Conservation (phyloP, 1,140 invertebrate species). For the Drosophila nigromelanica region DNA sequence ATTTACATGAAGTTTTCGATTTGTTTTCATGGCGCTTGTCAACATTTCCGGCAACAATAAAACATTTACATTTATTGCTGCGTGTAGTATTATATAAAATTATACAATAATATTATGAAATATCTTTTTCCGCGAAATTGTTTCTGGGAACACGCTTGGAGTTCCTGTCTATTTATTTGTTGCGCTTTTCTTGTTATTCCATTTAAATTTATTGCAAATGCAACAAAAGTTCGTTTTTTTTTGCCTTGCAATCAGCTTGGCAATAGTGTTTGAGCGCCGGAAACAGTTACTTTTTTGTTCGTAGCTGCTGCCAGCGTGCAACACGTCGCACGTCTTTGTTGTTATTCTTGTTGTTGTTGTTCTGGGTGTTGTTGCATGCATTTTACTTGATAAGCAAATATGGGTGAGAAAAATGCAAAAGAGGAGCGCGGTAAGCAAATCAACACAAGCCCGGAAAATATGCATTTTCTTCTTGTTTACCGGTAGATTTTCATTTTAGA, state of each 20-base stretch:
- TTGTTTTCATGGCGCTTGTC: slow-evolving; percentile 71
- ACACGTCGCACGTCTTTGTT: slow-evolving; percentile 59
- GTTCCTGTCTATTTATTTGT: slow-evolving; percentile 44
- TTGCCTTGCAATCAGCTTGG: slow-evolving; percentile 59
- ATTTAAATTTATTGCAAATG: slow-evolving; percentile 64
- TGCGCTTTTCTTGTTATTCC: slow-evolving; percentile 60
- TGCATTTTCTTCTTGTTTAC: slow-evolving; percentile 77
- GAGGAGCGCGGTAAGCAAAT: slow-evolving; percentile 47
- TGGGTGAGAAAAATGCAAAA: slow-evolving; percentile 39
- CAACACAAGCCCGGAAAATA: slow-evolving; percentile 72
- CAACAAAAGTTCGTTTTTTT: slow-evolving; percentile 36
- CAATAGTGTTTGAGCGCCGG: slow-evolving; percentile 72
- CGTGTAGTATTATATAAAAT: neutral
- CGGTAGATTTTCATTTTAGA: slow-evolving; percentile 79
- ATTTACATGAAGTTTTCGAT: slow-evolving; percentile 72
- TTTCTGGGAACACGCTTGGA: slow-evolving; percentile 1
- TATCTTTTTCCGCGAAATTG: neutral
- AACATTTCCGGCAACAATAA: slow-evolving; percentile 56
- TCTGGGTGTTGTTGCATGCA: slow-evolving; percentile 58
- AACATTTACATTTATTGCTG: slow-evolving; percentile 20
- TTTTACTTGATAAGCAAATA: slow-evolving; percentile 75
- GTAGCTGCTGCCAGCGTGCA: slow-evolving; percentile 56
- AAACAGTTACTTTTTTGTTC: slow-evolving; percentile 71
- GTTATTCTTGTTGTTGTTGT: slow-evolving; percentile 36
- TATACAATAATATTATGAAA: no score